Percentiles rank a stretch among this genome's conserved stretches.
Evolutionary conservation across 2,888 invertebrate genomes (phyloP).

Genomic region (Ormyrus rosae): DNA sequence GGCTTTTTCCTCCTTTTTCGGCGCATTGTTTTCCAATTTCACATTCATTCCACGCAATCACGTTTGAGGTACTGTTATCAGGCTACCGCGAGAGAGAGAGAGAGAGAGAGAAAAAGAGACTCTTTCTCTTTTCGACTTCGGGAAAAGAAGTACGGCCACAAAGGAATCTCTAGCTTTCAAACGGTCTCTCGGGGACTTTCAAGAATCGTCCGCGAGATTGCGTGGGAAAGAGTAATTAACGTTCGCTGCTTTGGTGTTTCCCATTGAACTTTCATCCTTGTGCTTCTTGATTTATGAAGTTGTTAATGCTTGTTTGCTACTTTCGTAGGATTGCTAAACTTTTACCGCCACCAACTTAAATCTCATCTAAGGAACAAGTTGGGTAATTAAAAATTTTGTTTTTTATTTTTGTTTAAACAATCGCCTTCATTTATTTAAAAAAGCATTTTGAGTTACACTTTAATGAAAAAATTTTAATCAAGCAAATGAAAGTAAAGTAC

Average conservation of each 20-base stretch:
- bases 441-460: neutral
- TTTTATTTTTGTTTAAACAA: neutral
- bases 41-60: conserved; percentile 56
- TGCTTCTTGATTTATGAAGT: neutral
- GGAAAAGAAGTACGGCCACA: conserved; percentile 38
- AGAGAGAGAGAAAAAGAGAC: conserved; percentile 4
- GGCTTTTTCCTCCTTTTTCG: neutral
- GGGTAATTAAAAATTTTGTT: too few species aligned
- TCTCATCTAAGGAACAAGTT: too few species aligned
- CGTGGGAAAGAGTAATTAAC: conserved; percentile 53
- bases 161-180: conserved; percentile 47
- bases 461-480: neutral
- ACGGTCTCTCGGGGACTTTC: conserved; percentile 41
- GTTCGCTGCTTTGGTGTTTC: conserved; percentile 3
- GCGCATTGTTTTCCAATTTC: conserved; percentile 56
- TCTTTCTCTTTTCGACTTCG: neutral
- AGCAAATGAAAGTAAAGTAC: conserved; percentile 9
- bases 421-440: neutral
- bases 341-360: too few species aligned
- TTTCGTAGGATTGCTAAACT: too few species aligned
- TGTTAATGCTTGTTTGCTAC: too few species aligned
- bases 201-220: neutral
- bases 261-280: conserved; percentile 28
- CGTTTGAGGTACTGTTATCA: conserved; percentile 50
- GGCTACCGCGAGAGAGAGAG: conserved; percentile 32